phyloP scores from a whole-genome alignment of 2,888 invertebrate species.

The Calameuta idolon region DNA sequence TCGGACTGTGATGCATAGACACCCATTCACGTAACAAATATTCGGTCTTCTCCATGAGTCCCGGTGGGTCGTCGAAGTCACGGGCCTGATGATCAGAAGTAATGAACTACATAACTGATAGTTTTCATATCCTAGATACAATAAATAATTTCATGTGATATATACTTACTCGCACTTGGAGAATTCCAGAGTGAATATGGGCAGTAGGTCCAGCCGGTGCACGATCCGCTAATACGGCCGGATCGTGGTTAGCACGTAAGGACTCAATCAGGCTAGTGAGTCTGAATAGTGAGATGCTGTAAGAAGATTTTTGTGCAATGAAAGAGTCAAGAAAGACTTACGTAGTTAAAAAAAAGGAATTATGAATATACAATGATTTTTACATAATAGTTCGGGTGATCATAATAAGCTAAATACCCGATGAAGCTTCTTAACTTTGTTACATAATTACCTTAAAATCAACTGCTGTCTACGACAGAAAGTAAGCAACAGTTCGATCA shows the following conservation, averaged over 20 bases:
- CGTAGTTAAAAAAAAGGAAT: neutral
- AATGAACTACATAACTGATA: neutral
- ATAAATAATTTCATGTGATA: slow-evolving; percentile 32
- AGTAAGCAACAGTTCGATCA: neutral
- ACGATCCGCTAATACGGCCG: slow-evolving; percentile 81
- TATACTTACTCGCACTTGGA: slow-evolving; percentile 79
- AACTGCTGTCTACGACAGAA: slow-evolving; percentile 22
- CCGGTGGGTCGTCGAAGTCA: slow-evolving; percentile 93
- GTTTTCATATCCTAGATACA: slow-evolving; percentile 8
- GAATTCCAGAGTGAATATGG: slow-evolving; percentile 93
- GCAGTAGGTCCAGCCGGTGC: slow-evolving; percentile 84
- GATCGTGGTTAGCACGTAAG: slow-evolving; percentile 80
- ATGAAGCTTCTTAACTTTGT: slow-evolving; percentile 8
- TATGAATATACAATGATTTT: neutral
- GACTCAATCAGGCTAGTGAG: slow-evolving; percentile 85
- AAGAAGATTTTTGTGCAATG: slow-evolving; percentile 22
- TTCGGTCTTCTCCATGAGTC: slow-evolving; percentile 95
- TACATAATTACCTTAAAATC: slow-evolving; percentile 19
- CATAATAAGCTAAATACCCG: neutral
- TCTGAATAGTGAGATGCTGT: slow-evolving; percentile 62
- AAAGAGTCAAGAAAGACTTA: neutral
- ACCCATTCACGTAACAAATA: slow-evolving; percentile 96
- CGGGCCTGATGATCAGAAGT: slow-evolving; percentile 72
- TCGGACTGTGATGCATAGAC: slow-evolving; percentile 85
- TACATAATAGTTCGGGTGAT: neutral